Evolutionary conservation across 2,113 vertebrate species (phyloP).

Genomic region (Podarcis raffonei): DNA sequence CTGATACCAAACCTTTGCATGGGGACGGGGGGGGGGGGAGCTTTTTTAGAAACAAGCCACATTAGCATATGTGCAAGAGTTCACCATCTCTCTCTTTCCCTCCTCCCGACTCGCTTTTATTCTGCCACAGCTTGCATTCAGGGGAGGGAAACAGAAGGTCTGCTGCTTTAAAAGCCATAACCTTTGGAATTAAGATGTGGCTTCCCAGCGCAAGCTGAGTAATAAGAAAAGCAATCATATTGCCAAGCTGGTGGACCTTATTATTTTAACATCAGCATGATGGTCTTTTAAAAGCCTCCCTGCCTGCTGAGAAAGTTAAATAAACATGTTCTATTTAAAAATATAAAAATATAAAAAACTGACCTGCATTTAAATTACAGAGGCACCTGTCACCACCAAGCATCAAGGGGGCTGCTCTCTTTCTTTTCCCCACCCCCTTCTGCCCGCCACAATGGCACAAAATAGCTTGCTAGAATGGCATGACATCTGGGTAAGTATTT

Average conservation of each 20-base stretch:
- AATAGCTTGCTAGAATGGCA: constrained; percentile 56
- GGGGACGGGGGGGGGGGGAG: constrained; percentile 23
- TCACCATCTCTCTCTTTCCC: not conserved
- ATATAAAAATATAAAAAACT: not conserved
- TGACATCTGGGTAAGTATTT: constrained; percentile 67
- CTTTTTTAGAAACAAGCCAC: not conserved
- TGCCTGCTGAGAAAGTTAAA: constrained; percentile 74
- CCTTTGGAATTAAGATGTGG: constrained; percentile 64
- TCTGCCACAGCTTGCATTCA: constrained; percentile 44
- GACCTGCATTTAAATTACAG: constrained; percentile 66
- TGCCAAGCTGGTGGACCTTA: constrained; percentile 68
- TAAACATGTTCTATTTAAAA: constrained; percentile 54
- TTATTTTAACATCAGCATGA: constrained; percentile 76
- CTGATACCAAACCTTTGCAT: not conserved
- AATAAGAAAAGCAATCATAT: constrained; percentile 74
- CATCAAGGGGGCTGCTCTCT: constrained; percentile 52
- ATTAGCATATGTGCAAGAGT: not conserved
- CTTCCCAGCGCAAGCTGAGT: constrained; percentile 57
- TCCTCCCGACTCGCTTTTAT: constrained; percentile 31
- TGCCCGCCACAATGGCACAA: constrained; percentile 62
- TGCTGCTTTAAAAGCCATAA: constrained; percentile 65
- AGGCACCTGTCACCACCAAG: constrained; percentile 63
- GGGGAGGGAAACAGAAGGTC: constrained; percentile 49
- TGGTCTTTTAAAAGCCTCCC: constrained; percentile 71
- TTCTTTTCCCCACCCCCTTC: constrained; percentile 2